Evolutionary conservation across 1,140 invertebrate species (phyloP).

Genomic region (Musca vetustissima): DNA sequence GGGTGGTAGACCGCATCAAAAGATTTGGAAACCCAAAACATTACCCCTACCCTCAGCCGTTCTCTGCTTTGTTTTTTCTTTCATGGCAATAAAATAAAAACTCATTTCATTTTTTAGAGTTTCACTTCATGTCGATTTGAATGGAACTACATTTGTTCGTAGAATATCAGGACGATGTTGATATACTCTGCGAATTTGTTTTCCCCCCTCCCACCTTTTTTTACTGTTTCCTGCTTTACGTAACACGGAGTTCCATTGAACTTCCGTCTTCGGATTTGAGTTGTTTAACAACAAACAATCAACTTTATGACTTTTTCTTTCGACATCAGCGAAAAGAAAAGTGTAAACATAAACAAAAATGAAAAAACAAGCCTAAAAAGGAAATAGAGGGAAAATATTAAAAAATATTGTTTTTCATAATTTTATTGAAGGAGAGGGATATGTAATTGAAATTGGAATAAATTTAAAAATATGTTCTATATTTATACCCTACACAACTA

Average conservation of each 20-base stretch:
- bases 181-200: background rate
- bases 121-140: constrained; percentile 3
- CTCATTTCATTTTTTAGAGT: constrained; percentile 15
- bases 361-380: no score
- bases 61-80: no score
- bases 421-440: no score
- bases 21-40: constrained; percentile 1
- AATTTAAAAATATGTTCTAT: no score
- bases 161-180: background rate
- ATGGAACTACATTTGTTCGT: background rate
- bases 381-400: background rate
- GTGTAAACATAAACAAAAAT: background rate
- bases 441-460: no score
- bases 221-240: background rate
- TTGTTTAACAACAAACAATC: constrained; percentile 13
- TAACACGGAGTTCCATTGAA: constrained; percentile 10
- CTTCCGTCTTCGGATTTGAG: background rate
- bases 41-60: no score
- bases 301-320: constrained; percentile 18
- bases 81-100: constrained; percentile 1
- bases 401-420: no score
- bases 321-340: background rate
- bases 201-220: no score
- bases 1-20: constrained; percentile 21
- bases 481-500: no score